phyloP scores from a whole-genome alignment of 2,888 invertebrate genomes.

The Coelinius sp. region DNA sequence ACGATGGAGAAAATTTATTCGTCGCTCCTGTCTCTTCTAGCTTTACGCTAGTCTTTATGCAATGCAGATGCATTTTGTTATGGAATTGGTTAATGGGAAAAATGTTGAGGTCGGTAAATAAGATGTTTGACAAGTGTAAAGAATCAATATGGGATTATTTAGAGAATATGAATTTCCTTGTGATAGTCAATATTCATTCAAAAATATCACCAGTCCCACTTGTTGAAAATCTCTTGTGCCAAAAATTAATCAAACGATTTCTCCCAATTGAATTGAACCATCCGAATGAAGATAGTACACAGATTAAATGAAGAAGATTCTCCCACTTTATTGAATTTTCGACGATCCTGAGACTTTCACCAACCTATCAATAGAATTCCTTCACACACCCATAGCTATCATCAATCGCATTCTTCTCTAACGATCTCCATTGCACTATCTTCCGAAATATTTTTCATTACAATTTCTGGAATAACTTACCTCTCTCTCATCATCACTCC shows the following conservation, averaged over 20 bases:
- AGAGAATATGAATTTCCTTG: too few relatives aligned
- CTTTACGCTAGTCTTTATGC: constrained; percentile 11
- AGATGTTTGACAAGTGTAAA: neutral
- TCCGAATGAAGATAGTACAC: neutral
- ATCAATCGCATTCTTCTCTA: constrained; percentile 13
- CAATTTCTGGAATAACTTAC: neutral
- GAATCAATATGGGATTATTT: too few relatives aligned
- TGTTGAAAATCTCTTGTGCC: too few relatives aligned
- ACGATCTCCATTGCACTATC: neutral
- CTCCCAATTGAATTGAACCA: neutral
- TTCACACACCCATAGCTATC: neutral
- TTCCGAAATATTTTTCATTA: constrained; percentile 2
- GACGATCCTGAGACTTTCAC: neutral
- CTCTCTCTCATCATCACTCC: neutral
- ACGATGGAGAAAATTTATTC: constrained; percentile 33
- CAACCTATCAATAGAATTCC: constrained; percentile 6
- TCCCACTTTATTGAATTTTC: neutral
- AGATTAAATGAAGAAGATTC: neutral
- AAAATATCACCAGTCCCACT: too few relatives aligned
- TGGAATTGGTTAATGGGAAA: constrained; percentile 4
- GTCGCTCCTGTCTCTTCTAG: constrained; percentile 1
- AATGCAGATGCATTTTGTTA: constrained; percentile 1
- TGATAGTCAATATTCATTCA: too few relatives aligned
- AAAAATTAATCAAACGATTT: neutral
- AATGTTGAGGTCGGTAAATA: neutral